These are phyloP conservation scores for Leptobrachium ailaonicum DNA, from an alignment of 2,113 vertebrate species.

Conservation along the genomic window DNA sequence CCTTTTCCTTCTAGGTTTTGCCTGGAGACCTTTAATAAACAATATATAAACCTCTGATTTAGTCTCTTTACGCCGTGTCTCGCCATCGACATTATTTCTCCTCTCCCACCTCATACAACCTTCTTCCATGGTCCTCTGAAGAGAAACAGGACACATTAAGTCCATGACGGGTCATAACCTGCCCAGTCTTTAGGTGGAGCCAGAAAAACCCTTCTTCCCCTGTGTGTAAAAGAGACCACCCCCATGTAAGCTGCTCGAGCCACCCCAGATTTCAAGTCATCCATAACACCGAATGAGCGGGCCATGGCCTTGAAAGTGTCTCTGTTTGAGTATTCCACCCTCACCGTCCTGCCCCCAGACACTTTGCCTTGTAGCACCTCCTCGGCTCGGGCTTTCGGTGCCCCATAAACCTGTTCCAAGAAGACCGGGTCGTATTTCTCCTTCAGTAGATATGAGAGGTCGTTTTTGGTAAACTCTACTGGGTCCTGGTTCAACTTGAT, in stretches of 20 bases:
- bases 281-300: conserved; percentile 88
- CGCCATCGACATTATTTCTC: not conserved
- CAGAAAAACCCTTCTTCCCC: conserved; percentile 82
- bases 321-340: conserved; percentile 82
- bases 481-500: conserved; percentile 91
- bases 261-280: conserved; percentile 92
- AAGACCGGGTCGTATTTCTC: conserved; percentile 76
- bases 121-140: not conserved
- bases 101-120: not conserved
- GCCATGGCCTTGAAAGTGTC: conserved; percentile 91
- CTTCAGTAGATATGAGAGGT: conserved; percentile 80
- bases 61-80: not conserved
- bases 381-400: conserved; percentile 73
- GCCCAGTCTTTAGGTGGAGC: conserved; percentile 84
- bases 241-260: conserved; percentile 90
- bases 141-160: conserved; percentile 58
- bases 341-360: conserved; percentile 68
- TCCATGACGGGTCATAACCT: conserved; percentile 87
- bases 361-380: conserved; percentile 72
- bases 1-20: too few species aligned
- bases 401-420: conserved; percentile 69
- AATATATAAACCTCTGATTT: too few species aligned
- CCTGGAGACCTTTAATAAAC: too few species aligned
- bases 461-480: conserved; percentile 84
- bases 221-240: conserved; percentile 83